Evolutionary conservation across 1,140 invertebrate genomes (phyloP).

Genomic region (Aleiodes sp.): DNA sequence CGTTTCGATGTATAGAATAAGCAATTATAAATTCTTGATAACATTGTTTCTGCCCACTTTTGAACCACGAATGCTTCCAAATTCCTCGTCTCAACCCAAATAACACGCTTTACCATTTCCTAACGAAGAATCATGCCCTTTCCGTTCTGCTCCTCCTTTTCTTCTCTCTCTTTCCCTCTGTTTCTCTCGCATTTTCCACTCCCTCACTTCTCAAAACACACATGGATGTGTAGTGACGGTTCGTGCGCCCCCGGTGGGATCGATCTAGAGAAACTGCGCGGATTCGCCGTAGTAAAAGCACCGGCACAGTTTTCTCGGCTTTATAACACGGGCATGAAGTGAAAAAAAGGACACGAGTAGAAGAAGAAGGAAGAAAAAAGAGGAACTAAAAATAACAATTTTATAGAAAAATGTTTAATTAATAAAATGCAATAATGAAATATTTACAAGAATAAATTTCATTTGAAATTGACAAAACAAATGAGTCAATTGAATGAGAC

Average conservation of each 20-base stretch:
- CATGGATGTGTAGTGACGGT: not conserved
- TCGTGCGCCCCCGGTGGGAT: constrained; percentile 18
- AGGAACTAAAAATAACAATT: too few species aligned
- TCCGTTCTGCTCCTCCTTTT: too few species aligned
- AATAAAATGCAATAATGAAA: too few species aligned
- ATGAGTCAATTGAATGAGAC: too few species aligned
- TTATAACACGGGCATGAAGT: not conserved
- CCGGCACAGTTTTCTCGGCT: not conserved
- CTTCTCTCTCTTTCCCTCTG: too few species aligned
- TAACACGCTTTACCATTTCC: not conserved
- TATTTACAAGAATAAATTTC: too few species aligned
- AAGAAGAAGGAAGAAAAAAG: not conserved
- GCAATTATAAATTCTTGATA: too few species aligned
- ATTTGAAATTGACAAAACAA: too few species aligned
- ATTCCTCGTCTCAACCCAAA: not conserved
- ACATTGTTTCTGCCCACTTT: too few species aligned
- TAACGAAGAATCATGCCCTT: not conserved
- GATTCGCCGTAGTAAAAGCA: constrained; percentile 32
- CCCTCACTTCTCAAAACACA: not conserved
- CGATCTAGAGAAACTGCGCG: constrained; percentile 30
- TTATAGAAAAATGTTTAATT: too few species aligned
- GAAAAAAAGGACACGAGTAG: not conserved
- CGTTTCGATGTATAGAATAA: too few species aligned
- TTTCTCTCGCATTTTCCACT: not conserved
- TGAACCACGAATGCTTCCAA: too few species aligned